phyloP scores from a whole-genome alignment of 2,113 vertebrate genomes.

The Axis porcinus region DNA sequence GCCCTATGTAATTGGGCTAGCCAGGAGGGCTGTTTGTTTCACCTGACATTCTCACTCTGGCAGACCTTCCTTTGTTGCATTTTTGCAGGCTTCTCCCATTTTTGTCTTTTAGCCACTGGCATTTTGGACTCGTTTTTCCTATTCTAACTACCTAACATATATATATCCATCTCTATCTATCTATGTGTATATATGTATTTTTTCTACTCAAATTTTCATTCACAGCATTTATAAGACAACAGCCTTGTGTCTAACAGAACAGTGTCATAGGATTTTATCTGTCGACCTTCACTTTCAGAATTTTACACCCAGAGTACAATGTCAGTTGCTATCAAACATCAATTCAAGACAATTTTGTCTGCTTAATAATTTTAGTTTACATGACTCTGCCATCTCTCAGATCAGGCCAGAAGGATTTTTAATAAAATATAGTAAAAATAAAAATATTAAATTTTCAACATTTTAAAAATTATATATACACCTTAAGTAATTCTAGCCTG shows the following conservation, averaged over 20 bases:
- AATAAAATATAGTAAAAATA: neutral
- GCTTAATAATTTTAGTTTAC: neutral
- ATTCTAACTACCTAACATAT: neutral
- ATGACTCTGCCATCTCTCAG: neutral
- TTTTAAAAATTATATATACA: neutral
- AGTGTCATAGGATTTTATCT: neutral
- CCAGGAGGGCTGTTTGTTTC: neutral
- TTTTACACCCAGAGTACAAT: neutral
- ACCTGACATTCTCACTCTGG: neutral
- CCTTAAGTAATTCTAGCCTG: neutral
- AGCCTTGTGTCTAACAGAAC: neutral
- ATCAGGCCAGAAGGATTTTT: neutral
- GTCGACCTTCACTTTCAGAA: neutral
- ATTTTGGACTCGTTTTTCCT: neutral
- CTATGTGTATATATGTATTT: neutral
- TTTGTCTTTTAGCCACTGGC: neutral
- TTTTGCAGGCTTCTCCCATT: neutral
- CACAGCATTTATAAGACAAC: neutral
- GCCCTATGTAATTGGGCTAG: neutral
- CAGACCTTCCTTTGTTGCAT: neutral
- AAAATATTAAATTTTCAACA: neutral
- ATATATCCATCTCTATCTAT: neutral
- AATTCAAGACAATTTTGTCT: neutral
- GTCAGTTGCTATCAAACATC: neutral
- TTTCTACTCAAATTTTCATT: neutral